Evolutionary conservation across 92 coral and sea anemone species (phyloP).

Genomic region (Phymanthus crucifer): DNA sequence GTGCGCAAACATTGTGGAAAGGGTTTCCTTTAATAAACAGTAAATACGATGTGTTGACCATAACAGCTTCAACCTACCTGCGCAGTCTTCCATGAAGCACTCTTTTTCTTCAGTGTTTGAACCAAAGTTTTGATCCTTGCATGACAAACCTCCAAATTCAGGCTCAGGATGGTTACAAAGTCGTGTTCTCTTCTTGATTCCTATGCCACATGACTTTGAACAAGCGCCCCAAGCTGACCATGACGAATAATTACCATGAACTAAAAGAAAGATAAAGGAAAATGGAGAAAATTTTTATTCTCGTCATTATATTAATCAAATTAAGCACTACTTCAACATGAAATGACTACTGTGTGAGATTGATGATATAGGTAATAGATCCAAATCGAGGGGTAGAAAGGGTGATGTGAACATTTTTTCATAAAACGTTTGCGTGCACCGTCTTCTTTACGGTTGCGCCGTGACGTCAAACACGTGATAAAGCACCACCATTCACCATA

Average conservation of each 20-base stretch:
- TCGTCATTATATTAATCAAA: no score
- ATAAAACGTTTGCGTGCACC: no score
- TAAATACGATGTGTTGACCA: not conserved
- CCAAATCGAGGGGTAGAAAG: no score
- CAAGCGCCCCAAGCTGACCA: slow-evolving; percentile 89
- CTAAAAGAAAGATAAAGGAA: slow-evolving; percentile 21
- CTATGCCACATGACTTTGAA: slow-evolving; percentile 74
- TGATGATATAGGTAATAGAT: no score
- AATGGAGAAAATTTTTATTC: not conserved
- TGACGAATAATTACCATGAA: slow-evolving; percentile 80
- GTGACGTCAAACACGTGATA: no score
- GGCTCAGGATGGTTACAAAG: slow-evolving; percentile 78
- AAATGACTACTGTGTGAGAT: no score
- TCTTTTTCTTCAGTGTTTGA: slow-evolving; percentile 60
- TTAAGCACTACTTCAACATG: no score
- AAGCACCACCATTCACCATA: no score
- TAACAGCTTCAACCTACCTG: slow-evolving; percentile 43
- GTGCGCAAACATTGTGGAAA: no score
- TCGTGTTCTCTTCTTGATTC: slow-evolving; percentile 74
- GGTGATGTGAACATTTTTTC: no score
- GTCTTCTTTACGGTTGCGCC: no score
- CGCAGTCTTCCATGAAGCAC: slow-evolving; percentile 62
- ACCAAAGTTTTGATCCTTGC: slow-evolving; percentile 74
- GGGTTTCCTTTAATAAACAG: no score
- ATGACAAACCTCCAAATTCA: slow-evolving; percentile 80